These are phyloP conservation scores for Drosophila recens DNA, from an alignment of 2,888 invertebrate genomes.

Conservation along the genomic window DNA sequence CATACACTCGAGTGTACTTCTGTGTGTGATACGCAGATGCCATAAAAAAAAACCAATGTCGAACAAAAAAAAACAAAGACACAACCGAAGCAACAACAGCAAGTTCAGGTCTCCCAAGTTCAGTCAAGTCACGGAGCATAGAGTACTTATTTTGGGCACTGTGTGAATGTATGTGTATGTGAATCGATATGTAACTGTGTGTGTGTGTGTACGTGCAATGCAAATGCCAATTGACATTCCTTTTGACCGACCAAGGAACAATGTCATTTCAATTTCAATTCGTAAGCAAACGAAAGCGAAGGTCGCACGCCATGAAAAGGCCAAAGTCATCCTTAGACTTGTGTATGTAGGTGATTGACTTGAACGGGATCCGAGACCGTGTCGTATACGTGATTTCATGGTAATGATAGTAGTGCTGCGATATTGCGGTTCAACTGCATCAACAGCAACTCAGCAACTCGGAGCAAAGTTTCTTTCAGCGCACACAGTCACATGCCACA, in stretches of 20 bases:
- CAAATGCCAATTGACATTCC: conserved; percentile 79
- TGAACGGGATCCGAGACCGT: conserved; percentile 50
- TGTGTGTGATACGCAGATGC: conserved; percentile 39
- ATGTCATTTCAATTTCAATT: conserved; percentile 78
- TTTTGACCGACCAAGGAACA: conserved; percentile 54
- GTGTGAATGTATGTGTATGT: conserved; percentile 15
- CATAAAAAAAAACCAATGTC: conserved; percentile 52
- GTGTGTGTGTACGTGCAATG: conserved; percentile 51
- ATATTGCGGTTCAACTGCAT: conserved; percentile 52
- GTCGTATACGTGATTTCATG: conserved; percentile 76
- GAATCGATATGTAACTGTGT: conserved; percentile 21
- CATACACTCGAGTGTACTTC: conserved; percentile 74
- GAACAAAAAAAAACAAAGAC: conserved; percentile 5
- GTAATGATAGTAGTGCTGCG: conserved; percentile 66
- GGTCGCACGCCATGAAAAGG: conserved; percentile 71
- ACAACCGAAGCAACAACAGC: conserved; percentile 2
- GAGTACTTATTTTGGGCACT: conserved; percentile 45
- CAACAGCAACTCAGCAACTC: conserved; percentile 11
- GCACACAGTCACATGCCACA: neutral
- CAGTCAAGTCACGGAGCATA: conserved; percentile 24
- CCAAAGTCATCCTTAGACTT: conserved; percentile 65
- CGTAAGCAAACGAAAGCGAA: conserved; percentile 46
- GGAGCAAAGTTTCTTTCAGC: conserved; percentile 45
- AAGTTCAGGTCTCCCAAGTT: neutral
- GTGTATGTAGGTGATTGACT: conserved; percentile 66